A percentile compares a stretch with the other conserved stretches of the same genome.
phyloP scores from a whole-genome alignment of 2,888 invertebrate species.

The Lepidocyrtoides sp. region DNA sequence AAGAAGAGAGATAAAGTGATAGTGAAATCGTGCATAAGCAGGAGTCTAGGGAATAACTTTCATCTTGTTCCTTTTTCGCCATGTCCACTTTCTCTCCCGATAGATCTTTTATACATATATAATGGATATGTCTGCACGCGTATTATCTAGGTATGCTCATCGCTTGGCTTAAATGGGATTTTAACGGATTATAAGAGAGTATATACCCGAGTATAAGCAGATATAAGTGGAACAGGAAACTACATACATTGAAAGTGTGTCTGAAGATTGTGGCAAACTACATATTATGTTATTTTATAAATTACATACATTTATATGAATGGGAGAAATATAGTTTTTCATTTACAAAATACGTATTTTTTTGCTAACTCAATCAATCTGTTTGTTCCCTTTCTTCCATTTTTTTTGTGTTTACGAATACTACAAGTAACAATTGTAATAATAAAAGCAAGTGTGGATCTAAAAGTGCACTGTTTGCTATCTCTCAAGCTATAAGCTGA shows the following conservation, averaged over 20 bases:
- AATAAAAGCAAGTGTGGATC: neutral
- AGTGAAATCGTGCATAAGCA: conserved; percentile 78
- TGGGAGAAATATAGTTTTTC: neutral
- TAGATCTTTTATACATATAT: neutral
- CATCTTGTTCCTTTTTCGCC: conserved; percentile 51
- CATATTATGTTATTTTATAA: too few relatives aligned
- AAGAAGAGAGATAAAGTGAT: conserved; percentile 71
- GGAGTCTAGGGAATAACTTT: conserved; percentile 77
- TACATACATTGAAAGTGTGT: neutral
- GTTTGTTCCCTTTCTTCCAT: conserved; percentile 32
- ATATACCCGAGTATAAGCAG: too few relatives aligned
- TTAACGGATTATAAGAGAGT: too few relatives aligned
- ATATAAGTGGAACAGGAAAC: neutral
- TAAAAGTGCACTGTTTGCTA: too few relatives aligned
- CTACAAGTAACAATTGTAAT: neutral
- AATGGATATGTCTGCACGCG: neutral
- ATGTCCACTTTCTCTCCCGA: conserved; percentile 56
- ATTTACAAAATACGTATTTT: neutral
- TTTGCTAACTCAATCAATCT: conserved; percentile 67
- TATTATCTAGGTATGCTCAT: too few relatives aligned
- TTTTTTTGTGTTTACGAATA: conserved; percentile 7
- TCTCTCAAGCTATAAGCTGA: conserved; percentile 22
- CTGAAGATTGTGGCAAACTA: too few relatives aligned
- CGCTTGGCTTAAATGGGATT: too few relatives aligned
- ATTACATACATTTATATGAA: neutral